These are phyloP conservation scores for Catostomus latipinnis DNA, from an alignment of 2,797 vertebrate genomes.

Conservation along the genomic window DNA sequence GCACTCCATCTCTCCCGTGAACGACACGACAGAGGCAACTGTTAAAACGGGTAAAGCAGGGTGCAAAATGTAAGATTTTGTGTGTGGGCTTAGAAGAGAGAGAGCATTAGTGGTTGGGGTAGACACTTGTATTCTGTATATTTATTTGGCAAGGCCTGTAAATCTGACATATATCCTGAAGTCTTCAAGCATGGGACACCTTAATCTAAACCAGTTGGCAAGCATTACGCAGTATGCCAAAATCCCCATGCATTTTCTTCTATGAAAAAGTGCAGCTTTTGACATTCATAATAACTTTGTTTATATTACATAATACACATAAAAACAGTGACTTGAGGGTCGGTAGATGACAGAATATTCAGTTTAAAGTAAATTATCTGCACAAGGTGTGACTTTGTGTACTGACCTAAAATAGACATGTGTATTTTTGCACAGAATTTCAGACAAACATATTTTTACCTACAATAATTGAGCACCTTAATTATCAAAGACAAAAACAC, in stretches of 20 bases:
- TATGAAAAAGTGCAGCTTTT: not conserved
- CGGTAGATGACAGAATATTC: too few species aligned
- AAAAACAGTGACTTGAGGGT: too few species aligned
- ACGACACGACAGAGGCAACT: constrained; percentile 23
- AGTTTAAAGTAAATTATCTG: too few species aligned
- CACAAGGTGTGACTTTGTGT: too few species aligned
- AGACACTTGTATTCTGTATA: not conserved
- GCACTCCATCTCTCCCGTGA: not conserved
- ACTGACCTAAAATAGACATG: too few species aligned
- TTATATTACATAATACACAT: too few species aligned
- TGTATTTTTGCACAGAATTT: too few species aligned
- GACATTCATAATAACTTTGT: too few species aligned
- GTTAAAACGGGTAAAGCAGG: constrained; percentile 11
- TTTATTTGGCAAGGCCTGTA: constrained; percentile 18
- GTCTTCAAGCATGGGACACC: not conserved
- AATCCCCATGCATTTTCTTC: not conserved
- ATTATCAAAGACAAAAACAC: too few species aligned
- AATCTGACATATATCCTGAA: constrained; percentile 4
- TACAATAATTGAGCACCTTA: too few species aligned
- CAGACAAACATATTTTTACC: too few species aligned
- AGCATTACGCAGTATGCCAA: not conserved
- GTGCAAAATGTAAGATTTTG: constrained; percentile 7
- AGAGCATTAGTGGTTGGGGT: not conserved
- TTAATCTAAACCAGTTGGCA: constrained; percentile 20
- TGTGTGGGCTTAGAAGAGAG: constrained; percentile 14